Base-by-base conservation (phyloP, 2,113 vertebrate species). In the Cryptoleucopteryx plumbea region DNA sequence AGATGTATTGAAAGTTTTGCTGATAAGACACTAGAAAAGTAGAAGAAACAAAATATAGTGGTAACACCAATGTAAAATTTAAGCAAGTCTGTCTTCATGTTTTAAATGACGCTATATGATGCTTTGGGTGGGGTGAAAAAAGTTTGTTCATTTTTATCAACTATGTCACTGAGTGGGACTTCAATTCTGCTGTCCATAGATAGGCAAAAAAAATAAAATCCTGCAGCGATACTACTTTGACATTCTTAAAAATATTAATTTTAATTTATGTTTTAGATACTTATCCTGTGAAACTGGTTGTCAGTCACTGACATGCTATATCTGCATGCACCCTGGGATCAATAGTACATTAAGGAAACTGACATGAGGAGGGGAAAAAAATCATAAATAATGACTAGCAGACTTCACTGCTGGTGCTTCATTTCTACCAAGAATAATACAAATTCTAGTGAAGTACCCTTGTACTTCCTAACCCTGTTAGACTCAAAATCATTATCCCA, bases 381-480 rank as follows among this genome's bases (percentile, higher is more conserved):
- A 98, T 98, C 96, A 98, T 99, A 98, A 99, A 99, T 99, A 99
- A 99, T 99, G 97, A 98, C 99, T 97, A 96, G 89, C 94, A 89
- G 91, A 83, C 89, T 96, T 98, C 97, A 97, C 93, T 98, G 96
- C 91, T 97, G 84, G 59, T 7, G 18, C 97, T 97, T 97, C 91
- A 17, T 96, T 98, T 94, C 93, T 88, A 77, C 91, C 90, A 91
- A 80, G 93, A 93, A 72, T 90, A 96, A 96, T 95, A 86, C 82
- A 94, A 91, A 97, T 95, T 88, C 65, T 67, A 50, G 42, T 92
- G 72, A 88, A 91, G 63, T 93, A 81, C 81, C 38, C 55, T 67
- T 90, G 70, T 84, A 91, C 83, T 98, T 97, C 68, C 65, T 87
- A 96, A 88, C 86, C 74, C 74, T 91, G 11, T 94, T 86, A 90